These are phyloP conservation scores for Coenonympha glycerion DNA, from an alignment of 2,888 invertebrate genomes.

Conservation along the genomic window DNA sequence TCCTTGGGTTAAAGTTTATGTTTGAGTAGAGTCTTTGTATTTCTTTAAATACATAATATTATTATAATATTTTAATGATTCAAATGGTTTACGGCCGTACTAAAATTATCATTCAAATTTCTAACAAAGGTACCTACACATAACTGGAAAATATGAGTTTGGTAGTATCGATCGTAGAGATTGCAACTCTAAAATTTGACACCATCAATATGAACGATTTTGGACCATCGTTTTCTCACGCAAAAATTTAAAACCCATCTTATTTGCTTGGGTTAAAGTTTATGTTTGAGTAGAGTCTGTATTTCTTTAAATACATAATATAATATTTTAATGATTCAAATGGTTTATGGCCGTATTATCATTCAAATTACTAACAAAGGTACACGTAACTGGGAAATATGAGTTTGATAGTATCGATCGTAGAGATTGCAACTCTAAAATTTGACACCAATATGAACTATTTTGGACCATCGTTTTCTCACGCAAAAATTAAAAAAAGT, in stretches of 20 bases:
- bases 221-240: too few relatives aligned
- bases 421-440: too few relatives aligned
- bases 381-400: too few relatives aligned
- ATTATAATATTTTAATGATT: background rate
- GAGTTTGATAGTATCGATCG: too few relatives aligned
- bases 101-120: constrained; percentile 7
- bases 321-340: background rate
- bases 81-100: constrained; percentile 1
- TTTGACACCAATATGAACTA: background rate
- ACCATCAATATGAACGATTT: too few relatives aligned
- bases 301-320: background rate
- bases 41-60: background rate
- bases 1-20: background rate
- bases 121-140: background rate
- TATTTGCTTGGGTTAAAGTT: background rate
- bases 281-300: background rate
- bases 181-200: background rate
- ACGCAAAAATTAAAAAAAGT: too few relatives aligned
- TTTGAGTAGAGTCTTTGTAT: background rate
- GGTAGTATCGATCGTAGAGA: too few relatives aligned
- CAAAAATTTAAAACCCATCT: background rate
- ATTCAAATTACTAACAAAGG: background rate
- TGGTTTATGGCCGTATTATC: constrained; percentile 7
- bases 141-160: too few relatives aligned
- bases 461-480: too few relatives aligned